Conservation (phyloP, 2,888 invertebrate genomes). For the Neoscelio sp. region DNA sequence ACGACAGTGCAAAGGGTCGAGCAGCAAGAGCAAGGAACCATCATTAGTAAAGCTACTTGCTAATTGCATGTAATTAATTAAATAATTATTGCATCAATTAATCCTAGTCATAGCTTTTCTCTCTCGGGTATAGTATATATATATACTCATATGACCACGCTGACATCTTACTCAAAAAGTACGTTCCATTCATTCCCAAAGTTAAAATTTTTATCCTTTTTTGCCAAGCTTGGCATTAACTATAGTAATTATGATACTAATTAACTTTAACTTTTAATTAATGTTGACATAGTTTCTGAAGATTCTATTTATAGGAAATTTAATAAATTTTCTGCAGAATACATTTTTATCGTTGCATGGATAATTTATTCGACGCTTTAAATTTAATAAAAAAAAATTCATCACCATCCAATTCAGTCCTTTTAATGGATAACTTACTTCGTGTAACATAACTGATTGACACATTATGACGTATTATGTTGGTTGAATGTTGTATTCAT, state of each 20-base stretch:
- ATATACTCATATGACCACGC: neutral
- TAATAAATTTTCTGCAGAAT: neutral
- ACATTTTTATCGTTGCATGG: no score
- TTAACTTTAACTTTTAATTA: slow-evolving; percentile 38
- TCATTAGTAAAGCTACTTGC: slow-evolving; percentile 68
- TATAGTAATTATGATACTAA: slow-evolving; percentile 28
- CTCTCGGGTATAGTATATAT: slow-evolving; percentile 15
- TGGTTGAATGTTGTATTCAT: slow-evolving; percentile 8
- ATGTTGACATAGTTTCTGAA: slow-evolving; percentile 32
- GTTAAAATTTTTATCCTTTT: slow-evolving; percentile 12
- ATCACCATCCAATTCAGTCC: no score
- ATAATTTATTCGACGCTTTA: no score
- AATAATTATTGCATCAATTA: slow-evolving; percentile 73
- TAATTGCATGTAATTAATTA: slow-evolving; percentile 74
- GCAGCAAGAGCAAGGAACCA: slow-evolving; percentile 26
- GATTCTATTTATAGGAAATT: slow-evolving; percentile 18
- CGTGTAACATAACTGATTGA: slow-evolving; percentile 15
- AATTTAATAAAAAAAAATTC: no score
- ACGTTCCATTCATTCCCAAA: slow-evolving; percentile 20
- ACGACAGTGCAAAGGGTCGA: slow-evolving; percentile 35
- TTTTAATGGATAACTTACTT: no score
- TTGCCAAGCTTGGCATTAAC: slow-evolving; percentile 5
- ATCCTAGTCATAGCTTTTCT: slow-evolving; percentile 65
- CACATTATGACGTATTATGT: slow-evolving; percentile 20
- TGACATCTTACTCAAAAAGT: slow-evolving; percentile 16